Base-by-base conservation (phyloP, 2,113 vertebrate species). In the Pipra filicauda region DNA sequence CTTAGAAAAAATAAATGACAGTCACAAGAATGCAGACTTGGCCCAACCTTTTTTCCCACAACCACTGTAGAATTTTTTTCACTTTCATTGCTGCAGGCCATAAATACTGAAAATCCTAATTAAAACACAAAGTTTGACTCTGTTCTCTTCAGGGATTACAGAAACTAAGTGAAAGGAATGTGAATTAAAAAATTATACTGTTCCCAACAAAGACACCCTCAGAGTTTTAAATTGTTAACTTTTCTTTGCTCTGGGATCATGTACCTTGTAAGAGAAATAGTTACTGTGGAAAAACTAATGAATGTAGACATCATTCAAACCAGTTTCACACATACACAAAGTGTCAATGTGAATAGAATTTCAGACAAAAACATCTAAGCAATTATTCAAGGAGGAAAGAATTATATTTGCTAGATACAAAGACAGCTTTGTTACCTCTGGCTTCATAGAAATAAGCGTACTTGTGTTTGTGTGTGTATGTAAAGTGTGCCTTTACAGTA, bases 351-450 rank as follows among this genome's bases (percentile, higher is more conserved):
- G 95, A 97, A 96, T 91, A 97, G 93, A 97, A 95, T 97, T 97
- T 97, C 80, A 94, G 94, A 94, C 72, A 97, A 97, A 97, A 97
- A 97, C 82, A 95, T 91, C 79, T 95, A 95, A 97, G 92, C 91
- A 95, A 88, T 85, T 85, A 94, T 80, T 33, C 75, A 73, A 62
- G 75, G 54, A 95, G 89, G 82, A 95, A 94, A 97, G 92, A 97
- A 97, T 95, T 97, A 97, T 97, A 96, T 96, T 95, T 95, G 76
- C n/a, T 52, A 86, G 72, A 62, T 88, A 98, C 96, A 98, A 98
- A 97, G 96, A 92, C 62, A 86, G 73, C 81, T 91, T 96, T 97
- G 93, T 97, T 94, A 87, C 80, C 77, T 96, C 76, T 91, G 87
- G 88, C 91, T 96, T 95, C 69, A 89, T 78, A 95, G 95, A 91